A percentile compares a stretch with the other conserved stretches of the same genome.
phyloP scores from a whole-genome alignment of 2,113 vertebrate genomes.

The Anguilla rostrata region DNA sequence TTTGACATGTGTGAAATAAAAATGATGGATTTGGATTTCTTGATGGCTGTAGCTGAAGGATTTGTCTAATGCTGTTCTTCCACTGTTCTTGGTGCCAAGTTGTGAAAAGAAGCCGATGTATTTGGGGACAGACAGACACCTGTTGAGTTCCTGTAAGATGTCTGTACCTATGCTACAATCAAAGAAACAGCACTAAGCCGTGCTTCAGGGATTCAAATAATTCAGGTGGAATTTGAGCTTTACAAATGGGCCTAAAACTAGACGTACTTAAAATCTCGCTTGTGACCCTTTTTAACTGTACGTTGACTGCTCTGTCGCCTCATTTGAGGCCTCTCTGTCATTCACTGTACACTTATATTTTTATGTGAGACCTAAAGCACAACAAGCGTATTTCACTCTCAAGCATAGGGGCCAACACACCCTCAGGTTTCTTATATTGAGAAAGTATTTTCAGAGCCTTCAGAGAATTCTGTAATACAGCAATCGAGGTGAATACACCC shows the following conservation, averaged over 20 bases:
- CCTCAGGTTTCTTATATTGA: neutral
- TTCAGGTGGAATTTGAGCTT: neutral
- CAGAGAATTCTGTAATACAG: neutral
- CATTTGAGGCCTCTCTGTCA: neutral
- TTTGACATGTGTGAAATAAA: conserved; percentile 23
- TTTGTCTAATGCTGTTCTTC: conserved; percentile 9
- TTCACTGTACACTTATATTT: neutral
- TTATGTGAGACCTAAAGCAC: neutral
- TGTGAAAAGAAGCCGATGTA: neutral
- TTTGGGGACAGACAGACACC: neutral
- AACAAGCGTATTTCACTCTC: neutral
- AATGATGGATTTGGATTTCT: conserved; percentile 7
- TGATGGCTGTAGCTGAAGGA: conserved; percentile 1
- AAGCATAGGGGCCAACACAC: neutral
- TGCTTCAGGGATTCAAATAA: conserved; percentile 3
- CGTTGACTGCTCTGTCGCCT: neutral
- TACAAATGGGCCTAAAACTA: neutral
- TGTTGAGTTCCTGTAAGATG: neutral
- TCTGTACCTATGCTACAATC: neutral
- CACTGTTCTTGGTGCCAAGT: conserved; percentile 3
- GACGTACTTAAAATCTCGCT: neutral
- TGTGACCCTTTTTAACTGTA: neutral
- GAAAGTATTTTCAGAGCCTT: neutral
- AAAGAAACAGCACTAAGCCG: neutral
- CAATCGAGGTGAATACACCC: neutral